Percentiles rank a stretch among this genome's conserved stretches.
Evolutionary conservation across 2,113 vertebrate species (phyloP).

Genomic region (Notothenia rossii): DNA sequence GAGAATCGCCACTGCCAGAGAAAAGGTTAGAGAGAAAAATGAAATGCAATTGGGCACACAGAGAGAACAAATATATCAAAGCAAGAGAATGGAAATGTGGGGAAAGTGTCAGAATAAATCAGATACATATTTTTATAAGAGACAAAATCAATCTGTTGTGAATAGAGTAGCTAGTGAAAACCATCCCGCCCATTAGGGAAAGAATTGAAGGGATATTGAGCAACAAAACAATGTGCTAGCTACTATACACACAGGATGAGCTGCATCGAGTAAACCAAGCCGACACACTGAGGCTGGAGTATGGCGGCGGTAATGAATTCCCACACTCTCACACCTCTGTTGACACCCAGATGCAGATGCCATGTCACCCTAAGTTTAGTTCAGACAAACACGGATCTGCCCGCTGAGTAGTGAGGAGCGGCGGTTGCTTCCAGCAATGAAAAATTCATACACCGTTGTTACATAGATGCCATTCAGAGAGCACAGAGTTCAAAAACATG

Average conservation of each 20-base stretch:
- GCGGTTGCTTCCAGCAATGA: conserved; percentile 81
- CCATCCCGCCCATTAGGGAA: background rate
- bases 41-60: conserved; percentile 39
- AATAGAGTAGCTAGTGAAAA: background rate
- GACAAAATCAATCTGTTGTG: conserved; percentile 5
- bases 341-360: conserved; percentile 68
- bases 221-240: conserved; percentile 19
- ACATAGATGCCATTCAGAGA: conserved; percentile 92
- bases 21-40: conserved; percentile 36
- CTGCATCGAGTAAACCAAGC: conserved; percentile 43
- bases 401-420: conserved; percentile 41
- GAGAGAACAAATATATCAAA: conserved; percentile 38
- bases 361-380: conserved; percentile 70
- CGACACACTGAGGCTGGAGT: conserved; percentile 40
- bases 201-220: conserved; percentile 17
- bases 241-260: conserved; percentile 17
- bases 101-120: conserved; percentile 16
- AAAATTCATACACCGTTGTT: conserved; percentile 95
- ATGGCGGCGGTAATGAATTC: conserved; percentile 61
- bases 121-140: conserved; percentile 15
- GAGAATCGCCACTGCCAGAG: conserved; percentile 55
- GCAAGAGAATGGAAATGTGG: conserved; percentile 14
- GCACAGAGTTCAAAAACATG: conserved; percentile 91
- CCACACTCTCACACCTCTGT: conserved; percentile 43
- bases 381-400: conserved; percentile 69